phyloP scores from a whole-genome alignment of 2,888 invertebrate species.

The Meiosimyza platycephala region DNA sequence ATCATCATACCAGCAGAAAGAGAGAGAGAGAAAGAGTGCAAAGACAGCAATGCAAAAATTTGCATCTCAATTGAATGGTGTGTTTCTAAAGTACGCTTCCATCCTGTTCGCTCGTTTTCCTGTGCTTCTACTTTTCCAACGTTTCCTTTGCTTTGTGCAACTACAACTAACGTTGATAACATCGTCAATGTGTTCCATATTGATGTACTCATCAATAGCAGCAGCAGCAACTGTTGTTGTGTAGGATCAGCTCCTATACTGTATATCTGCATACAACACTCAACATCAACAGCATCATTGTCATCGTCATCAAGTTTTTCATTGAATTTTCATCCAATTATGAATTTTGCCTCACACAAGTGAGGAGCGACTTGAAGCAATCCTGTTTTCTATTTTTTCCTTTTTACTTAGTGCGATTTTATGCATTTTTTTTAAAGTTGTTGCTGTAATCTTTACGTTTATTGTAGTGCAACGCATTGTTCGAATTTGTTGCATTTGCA shows the following conservation, averaged over 20 bases:
- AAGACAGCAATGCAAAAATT: too few species aligned
- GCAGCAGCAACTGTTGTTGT: too few species aligned
- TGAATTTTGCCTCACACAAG: constrained; percentile 15
- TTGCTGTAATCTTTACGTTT: not conserved
- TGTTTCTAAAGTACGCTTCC: too few species aligned
- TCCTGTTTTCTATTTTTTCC: not conserved
- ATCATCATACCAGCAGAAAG: too few species aligned
- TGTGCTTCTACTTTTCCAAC: too few species aligned
- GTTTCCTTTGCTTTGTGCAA: too few species aligned
- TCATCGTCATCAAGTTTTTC: not conserved
- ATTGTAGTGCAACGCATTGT: not conserved
- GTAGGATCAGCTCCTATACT: not conserved
- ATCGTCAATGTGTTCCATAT: too few species aligned
- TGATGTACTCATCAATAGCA: too few species aligned
- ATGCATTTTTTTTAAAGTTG: not conserved
- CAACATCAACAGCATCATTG: not conserved
- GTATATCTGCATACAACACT: not conserved
- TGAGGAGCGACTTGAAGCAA: not conserved
- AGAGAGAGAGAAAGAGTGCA: too few species aligned
- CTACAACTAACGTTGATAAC: too few species aligned
- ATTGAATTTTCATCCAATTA: constrained; percentile 23
- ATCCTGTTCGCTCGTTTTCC: too few species aligned
- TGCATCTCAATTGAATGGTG: too few species aligned
- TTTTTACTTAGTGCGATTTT: not conserved
- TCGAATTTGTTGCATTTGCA: constrained; percentile 5